A percentile compares a stretch with the other conserved stretches of the same genome.
Evolutionary conservation across 2,888 invertebrate species (phyloP).

Genomic region (Sipha maydis): DNA sequence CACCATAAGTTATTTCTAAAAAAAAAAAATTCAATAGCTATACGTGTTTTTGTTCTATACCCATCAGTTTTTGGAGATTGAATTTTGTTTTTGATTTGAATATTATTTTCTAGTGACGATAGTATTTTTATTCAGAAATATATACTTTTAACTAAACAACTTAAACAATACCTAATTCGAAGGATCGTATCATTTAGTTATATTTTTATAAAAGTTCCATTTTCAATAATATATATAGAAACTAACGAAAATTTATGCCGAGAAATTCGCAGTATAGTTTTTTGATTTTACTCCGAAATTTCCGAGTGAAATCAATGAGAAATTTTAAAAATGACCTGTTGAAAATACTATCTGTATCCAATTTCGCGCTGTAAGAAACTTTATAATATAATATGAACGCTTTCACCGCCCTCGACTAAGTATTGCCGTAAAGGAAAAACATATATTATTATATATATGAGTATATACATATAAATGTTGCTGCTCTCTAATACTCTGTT

Average conservation of each 20-base stretch:
- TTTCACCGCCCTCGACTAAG: not conserved
- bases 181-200: too few relatives aligned
- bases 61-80: not conserved
- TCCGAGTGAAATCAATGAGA: not conserved
- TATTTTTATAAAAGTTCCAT: too few relatives aligned
- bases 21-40: not conserved
- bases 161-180: too few relatives aligned
- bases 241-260: not conserved
- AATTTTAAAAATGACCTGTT: not conserved
- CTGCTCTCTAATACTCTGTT: too few relatives aligned
- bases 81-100: not conserved
- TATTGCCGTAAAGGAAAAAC: not conserved
- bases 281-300: not conserved
- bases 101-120: not conserved
- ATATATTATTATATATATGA: not conserved
- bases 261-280: not conserved
- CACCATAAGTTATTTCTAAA: not conserved
- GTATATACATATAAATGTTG: too few relatives aligned
- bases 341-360: not conserved
- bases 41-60: not conserved
- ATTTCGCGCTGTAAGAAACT: not conserved
- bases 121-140: not conserved
- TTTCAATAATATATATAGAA: too few relatives aligned
- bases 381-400: not conserved
- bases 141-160: not conserved